Conservation (phyloP, 2,888 invertebrate species). For the Apodemia duryi region DNA sequence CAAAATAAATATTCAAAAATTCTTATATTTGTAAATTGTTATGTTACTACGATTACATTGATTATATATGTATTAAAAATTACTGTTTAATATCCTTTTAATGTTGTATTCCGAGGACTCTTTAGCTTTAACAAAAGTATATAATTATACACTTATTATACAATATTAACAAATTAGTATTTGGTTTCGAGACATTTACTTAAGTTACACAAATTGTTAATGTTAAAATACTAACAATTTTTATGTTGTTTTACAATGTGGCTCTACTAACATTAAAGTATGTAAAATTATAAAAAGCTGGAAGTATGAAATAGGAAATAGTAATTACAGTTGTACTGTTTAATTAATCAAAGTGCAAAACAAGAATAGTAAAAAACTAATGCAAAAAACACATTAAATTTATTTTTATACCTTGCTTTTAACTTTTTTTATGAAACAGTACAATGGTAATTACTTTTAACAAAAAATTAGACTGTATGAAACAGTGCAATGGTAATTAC, state of each 20-base stretch:
- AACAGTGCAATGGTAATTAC: neutral
- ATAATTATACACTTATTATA: slow-evolving; percentile 19
- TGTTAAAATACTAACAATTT: slow-evolving; percentile 12
- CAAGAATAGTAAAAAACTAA: neutral
- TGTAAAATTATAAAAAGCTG: neutral
- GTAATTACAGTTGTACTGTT: neutral
- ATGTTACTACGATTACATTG: slow-evolving; percentile 2
- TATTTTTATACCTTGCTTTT: neutral
- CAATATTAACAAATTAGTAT: slow-evolving; percentile 57
- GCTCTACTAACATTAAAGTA: too few relatives aligned
- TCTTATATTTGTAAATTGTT: slow-evolving; percentile 10
- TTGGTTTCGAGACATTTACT: slow-evolving; percentile 54
- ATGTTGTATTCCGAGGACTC: neutral
- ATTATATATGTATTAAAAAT: neutral
- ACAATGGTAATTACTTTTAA: neutral
- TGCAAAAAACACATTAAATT: neutral
- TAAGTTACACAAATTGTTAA: slow-evolving; percentile 25
- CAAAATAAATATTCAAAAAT: slow-evolving; percentile 21
- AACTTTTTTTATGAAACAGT: neutral
- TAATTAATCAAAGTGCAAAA: neutral
- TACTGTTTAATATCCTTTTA: neutral
- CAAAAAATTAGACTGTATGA: neutral
- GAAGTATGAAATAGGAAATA: neutral
- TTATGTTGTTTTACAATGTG: neutral
- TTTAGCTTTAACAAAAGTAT: slow-evolving; percentile 15